These are phyloP conservation scores for Platichthys stellatus DNA, from an alignment of 2,113 vertebrate species.

Conservation along the genomic window DNA sequence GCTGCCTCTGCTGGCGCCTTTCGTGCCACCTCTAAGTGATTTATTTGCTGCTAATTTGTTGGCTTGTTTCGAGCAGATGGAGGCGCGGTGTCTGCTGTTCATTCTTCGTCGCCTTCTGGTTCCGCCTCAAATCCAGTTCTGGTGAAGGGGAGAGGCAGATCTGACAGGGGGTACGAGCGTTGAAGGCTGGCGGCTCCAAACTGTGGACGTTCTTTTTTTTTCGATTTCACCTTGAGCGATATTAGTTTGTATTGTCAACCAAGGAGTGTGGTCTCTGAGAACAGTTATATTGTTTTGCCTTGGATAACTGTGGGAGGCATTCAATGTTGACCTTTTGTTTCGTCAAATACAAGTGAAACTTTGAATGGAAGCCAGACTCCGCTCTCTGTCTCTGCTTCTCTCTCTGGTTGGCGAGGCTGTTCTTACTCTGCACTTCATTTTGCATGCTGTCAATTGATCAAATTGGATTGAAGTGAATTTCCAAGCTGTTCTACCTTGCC, in stretches of 20 bases:
- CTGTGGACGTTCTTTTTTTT: conserved; percentile 12
- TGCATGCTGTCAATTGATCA: conserved; percentile 26
- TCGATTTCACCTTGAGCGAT: background rate
- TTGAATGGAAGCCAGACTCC: background rate
- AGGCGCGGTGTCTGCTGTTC: conserved; percentile 26
- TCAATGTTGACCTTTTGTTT: conserved; percentile 10
- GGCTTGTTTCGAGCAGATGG: conserved; percentile 29
- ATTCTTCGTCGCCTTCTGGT: conserved; percentile 21
- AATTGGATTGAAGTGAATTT: conserved; percentile 52
- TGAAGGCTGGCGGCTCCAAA: background rate
- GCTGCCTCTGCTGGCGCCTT: conserved; percentile 33
- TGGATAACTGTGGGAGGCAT: background rate
- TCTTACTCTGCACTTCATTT: conserved; percentile 14
- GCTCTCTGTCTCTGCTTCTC: background rate
- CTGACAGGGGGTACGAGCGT: background rate
- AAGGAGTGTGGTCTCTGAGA: background rate
- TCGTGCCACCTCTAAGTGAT: conserved; percentile 39
- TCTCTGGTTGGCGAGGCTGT: background rate
- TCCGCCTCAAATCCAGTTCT: conserved; percentile 4
- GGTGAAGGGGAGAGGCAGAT: background rate
- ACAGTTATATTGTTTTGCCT: conserved; percentile 8
- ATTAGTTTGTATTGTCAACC: background rate
- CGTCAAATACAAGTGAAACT: conserved; percentile 11
- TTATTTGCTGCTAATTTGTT: conserved; percentile 51
- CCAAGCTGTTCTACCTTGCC: conserved; percentile 25